Evolutionary conservation across 2,797 vertebrate genomes (phyloP), one percentile per base, ranked within the genome.

Genomic region (Halcyon smyrnensis): DNA sequence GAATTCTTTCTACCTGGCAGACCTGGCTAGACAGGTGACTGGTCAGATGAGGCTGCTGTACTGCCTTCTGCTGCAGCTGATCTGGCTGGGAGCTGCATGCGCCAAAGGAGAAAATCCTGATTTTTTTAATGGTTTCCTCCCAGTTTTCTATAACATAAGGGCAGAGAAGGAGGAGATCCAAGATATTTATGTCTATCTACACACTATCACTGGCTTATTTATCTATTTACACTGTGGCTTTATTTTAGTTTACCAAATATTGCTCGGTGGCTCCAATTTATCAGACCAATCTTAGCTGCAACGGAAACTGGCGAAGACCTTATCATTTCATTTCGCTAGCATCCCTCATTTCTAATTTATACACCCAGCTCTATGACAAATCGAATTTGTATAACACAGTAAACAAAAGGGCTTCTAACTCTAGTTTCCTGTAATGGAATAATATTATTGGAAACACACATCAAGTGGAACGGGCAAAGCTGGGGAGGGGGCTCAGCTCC

Each of bases 381-480:
- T 96, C 93, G 96, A 91, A 97, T 97, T 97, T 96, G 95, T 97
- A 50, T 82, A 92, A 94, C 95, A 95, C 65, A 75, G 81, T 94
- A 96, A 97, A 97, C 96, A 97, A 92, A 96, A 76, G 90, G 85
- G 39, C 69, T 93, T 76, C 82, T 37, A 63, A 57, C 80, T 87
- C 43, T 37, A 3, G 34, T 51, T 89, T 86, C 39, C 89, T 80
- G 92, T 78, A 84, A 89, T 92, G 95, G 95, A 63, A 51, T 91
- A 92, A 96, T 30, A 15, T 90, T 74, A 89, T 91, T 97, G 96
- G 93, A 91, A 97, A 18, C 84, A 77, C 54, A 13, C 65, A 39
- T 89, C 95, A 92, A 95, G 62, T 69, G 91, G 87, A 95, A 67
- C 68, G 68, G 88, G 70, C 88, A 88, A 84, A 77, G 5, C 37